Evolutionary conservation across 1,140 invertebrate genomes (phyloP).

Genomic region (Trachelipus rathkii): DNA sequence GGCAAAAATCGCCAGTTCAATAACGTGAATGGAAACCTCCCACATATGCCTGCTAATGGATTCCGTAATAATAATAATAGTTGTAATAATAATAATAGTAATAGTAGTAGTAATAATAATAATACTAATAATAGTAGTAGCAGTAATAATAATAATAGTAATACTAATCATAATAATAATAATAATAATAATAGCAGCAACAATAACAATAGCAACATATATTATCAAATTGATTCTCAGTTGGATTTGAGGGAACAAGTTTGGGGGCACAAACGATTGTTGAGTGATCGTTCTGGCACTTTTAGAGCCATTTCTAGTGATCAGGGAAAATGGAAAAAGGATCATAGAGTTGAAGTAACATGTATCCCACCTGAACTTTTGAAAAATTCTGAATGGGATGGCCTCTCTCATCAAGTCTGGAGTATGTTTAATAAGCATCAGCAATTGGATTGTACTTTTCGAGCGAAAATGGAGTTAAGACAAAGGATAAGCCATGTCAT

Average conservation of each 20-base stretch:
- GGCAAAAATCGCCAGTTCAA: slow-evolving; percentile 12
- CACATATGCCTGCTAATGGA: slow-evolving; percentile 20
- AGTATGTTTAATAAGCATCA: slow-evolving; percentile 69
- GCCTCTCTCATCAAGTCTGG: slow-evolving; percentile 69
- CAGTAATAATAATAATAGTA: slow-evolving; percentile 21
- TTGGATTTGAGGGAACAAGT: neutral
- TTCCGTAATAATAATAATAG: slow-evolving; percentile 25
- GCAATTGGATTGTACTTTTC: slow-evolving; percentile 73
- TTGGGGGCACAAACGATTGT: slow-evolving; percentile 22
- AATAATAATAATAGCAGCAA: neutral
- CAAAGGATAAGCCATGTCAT: slow-evolving; percentile 69
- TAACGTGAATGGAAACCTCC: slow-evolving; percentile 12
- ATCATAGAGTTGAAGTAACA: slow-evolving; percentile 25
- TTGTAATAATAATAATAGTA: too few species aligned
- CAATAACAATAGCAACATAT: slow-evolving; percentile 23
- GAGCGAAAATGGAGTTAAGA: slow-evolving; percentile 76
- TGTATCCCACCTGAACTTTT: slow-evolving; percentile 28
- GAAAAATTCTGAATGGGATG: slow-evolving; percentile 33
- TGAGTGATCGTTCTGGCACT: slow-evolving; percentile 33
- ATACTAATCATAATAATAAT: slow-evolving; percentile 18
- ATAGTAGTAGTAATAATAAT: slow-evolving; percentile 2
- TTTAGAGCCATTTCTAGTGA: slow-evolving; percentile 22
- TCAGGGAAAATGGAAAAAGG: slow-evolving; percentile 17
- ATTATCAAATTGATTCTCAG: slow-evolving; percentile 14
- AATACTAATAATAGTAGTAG: neutral